Conservation (phyloP, 2,888 invertebrate genomes). For the Ephialtes manifestator region DNA sequence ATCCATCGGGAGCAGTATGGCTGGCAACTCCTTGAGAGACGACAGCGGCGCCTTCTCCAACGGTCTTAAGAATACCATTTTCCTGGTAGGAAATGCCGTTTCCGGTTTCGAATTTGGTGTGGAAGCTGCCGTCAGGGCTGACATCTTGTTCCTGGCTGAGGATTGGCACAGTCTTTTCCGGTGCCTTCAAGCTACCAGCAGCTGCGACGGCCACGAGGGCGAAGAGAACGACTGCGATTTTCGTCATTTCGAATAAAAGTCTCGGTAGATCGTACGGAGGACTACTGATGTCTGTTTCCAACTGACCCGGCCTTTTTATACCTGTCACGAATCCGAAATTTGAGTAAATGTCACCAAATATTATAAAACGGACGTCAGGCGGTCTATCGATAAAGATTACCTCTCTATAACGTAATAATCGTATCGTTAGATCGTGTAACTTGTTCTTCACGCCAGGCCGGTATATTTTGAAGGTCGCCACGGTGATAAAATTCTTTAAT, state of each 20-base stretch:
- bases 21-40: neutral
- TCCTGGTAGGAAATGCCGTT: slow-evolving; percentile 67
- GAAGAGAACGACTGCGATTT: slow-evolving; percentile 40
- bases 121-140: slow-evolving; percentile 66
- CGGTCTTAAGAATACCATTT: slow-evolving; percentile 62
- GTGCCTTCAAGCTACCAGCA: slow-evolving; percentile 26
- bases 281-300: slow-evolving; percentile 57
- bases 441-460: neutral
- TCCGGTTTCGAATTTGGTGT: slow-evolving; percentile 64
- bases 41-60: slow-evolving; percentile 47
- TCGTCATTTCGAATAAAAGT: slow-evolving; percentile 52
- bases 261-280: slow-evolving; percentile 45
- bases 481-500: neutral
- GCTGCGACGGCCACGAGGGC: slow-evolving; percentile 64
- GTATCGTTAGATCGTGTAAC: neutral
- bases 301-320: slow-evolving; percentile 60
- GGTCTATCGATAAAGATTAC: neutral
- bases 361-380: neutral
- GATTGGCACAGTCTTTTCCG: slow-evolving; percentile 46
- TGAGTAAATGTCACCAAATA: slow-evolving; percentile 1
- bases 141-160: slow-evolving; percentile 63
- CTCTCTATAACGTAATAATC: neutral
- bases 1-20: slow-evolving; percentile 68
- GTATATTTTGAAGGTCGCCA: neutral
- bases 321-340: neutral